phyloP scores from a whole-genome alignment of 2,888 invertebrate genomes.

The Drosophila dives region DNA sequence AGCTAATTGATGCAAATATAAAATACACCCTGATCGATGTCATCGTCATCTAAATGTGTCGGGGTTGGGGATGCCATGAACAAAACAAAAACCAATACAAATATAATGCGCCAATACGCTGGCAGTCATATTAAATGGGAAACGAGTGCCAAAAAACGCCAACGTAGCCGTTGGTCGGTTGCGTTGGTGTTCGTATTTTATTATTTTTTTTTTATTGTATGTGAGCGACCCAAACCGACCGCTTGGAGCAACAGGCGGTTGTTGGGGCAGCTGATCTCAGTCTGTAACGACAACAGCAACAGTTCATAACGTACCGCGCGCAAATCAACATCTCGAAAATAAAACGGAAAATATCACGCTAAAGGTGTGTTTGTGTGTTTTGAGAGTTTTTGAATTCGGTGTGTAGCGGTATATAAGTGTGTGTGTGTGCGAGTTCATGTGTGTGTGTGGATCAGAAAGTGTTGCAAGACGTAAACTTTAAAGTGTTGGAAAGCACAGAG shows the following conservation, averaged over 20 bases:
- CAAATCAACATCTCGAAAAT: constrained; percentile 41
- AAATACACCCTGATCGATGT: constrained; percentile 31
- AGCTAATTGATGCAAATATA: constrained; percentile 27
- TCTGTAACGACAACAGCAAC: constrained; percentile 67
- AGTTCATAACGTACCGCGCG: constrained; percentile 76
- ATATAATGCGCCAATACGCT: constrained; percentile 38
- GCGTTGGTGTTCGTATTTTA: constrained; percentile 35
- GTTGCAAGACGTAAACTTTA: constrained; percentile 56
- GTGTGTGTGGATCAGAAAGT: constrained; percentile 53
- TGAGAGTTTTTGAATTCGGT: constrained; percentile 40
- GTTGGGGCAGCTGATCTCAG: constrained; percentile 71
- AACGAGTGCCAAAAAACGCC: constrained; percentile 57
- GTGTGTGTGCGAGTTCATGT: constrained; percentile 7
- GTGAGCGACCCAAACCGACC: constrained; percentile 25
- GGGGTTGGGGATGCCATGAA: constrained; percentile 53
- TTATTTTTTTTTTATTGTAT: constrained; percentile 4
- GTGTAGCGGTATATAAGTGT: constrained; percentile 18
- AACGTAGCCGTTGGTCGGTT: constrained; percentile 32
- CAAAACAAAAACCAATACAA: constrained; percentile 13
- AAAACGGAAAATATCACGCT: constrained; percentile 43
- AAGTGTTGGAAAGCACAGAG: constrained; percentile 50
- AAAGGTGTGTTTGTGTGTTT: constrained; percentile 36
- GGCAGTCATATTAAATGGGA: constrained; percentile 31
- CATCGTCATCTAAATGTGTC: constrained; percentile 55
- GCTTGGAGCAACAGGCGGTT: constrained; percentile 77